Conservation (phyloP, 2,888 invertebrate species). For the Cacoxenus indagator region DNA sequence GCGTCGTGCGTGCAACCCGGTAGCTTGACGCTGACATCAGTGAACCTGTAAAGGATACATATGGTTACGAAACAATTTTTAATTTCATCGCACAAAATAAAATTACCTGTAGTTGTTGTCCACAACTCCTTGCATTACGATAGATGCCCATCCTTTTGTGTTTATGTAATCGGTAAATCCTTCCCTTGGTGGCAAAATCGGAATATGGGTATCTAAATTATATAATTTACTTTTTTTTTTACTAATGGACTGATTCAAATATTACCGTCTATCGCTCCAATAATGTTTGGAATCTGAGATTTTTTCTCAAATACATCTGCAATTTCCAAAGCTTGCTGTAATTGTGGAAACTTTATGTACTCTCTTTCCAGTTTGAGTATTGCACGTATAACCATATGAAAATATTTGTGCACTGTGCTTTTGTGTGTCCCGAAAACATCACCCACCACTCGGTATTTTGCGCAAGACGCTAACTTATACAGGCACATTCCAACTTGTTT, state of each 20-base stretch:
- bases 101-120: background rate
- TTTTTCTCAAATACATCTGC: background rate
- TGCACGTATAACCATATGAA: background rate
- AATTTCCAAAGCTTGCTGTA: no score
- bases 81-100: background rate
- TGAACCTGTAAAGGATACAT: background rate
- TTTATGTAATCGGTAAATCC: no score
- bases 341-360: background rate
- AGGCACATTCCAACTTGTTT: background rate
- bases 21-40: background rate
- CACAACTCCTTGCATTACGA: background rate
- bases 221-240: no score
- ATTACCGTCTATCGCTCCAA: background rate
- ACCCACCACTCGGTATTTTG: background rate
- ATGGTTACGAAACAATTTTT: background rate
- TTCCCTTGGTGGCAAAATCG: no score
- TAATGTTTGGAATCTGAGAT: background rate
- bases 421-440: background rate
- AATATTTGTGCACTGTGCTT: slow-evolving; percentile 7
- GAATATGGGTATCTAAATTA: background rate
- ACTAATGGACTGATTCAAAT: background rate
- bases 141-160: background rate
- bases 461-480: background rate
- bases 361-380: background rate
- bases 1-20: background rate